Percentiles rank a stretch among this genome's conserved stretches.
Evolutionary conservation across 2,113 vertebrate genomes (phyloP).

Genomic region (Muntiacus muntjak): DNA sequence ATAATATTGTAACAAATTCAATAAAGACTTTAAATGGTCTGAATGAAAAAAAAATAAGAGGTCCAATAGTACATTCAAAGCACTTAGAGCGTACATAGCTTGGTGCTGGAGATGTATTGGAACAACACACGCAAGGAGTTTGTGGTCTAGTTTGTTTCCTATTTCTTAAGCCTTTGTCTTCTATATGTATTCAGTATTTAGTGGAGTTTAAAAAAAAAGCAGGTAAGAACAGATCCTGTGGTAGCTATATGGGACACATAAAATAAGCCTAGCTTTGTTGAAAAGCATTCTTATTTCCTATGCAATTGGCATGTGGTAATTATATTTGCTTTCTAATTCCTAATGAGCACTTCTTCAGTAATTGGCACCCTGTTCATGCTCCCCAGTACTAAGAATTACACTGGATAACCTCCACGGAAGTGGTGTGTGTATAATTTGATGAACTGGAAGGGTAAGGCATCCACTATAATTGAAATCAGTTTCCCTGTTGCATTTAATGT

Average conservation of each 20-base stretch:
- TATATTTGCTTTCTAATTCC: slow-evolving; percentile 72
- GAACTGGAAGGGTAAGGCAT: slow-evolving; percentile 37
- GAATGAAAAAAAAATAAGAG: neutral
- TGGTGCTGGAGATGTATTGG: neutral
- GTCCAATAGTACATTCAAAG: neutral
- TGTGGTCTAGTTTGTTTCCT: neutral
- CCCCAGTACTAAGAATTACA: slow-evolving; percentile 53
- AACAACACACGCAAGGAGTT: neutral
- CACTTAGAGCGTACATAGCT: neutral
- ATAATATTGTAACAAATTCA: neutral
- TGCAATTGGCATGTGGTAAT: slow-evolving; percentile 69
- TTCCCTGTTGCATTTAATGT: slow-evolving; percentile 45
- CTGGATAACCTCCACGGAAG: slow-evolving; percentile 46
- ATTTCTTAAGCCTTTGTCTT: neutral
- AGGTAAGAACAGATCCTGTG: slow-evolving; percentile 47
- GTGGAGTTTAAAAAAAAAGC: neutral
- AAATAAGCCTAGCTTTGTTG: slow-evolving; percentile 62
- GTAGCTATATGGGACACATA: slow-evolving; percentile 35
- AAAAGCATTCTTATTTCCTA: slow-evolving; percentile 64
- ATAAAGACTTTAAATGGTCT: neutral
- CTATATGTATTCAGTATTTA: neutral
- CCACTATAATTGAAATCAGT: slow-evolving; percentile 54
- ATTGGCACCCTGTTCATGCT: slow-evolving; percentile 63
- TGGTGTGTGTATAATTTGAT: slow-evolving; percentile 40
- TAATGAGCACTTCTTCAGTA: slow-evolving; percentile 69